Evolutionary conservation across 2,797 vertebrate species (phyloP).

Genomic region (Lagocephalus sceleratus): DNA sequence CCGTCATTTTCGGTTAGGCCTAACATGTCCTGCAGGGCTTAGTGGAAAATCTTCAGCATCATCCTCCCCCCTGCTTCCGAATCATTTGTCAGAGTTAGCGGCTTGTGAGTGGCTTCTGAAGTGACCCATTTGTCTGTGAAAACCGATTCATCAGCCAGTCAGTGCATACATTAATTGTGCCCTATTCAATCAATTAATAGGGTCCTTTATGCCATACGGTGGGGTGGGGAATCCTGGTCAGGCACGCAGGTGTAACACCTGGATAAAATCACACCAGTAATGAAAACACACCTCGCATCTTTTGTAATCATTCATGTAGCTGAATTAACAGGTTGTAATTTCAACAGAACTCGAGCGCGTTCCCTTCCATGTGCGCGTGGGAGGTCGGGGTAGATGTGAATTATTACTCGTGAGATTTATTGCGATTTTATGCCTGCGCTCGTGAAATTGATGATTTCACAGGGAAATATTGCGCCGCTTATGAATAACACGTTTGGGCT

Average conservation of each 20-base stretch:
- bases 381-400: slow-evolving; percentile 5
- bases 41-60: too few relatives aligned
- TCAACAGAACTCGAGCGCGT: slow-evolving; percentile 12
- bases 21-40: slow-evolving; percentile 66
- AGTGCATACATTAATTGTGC: slow-evolving; percentile 67
- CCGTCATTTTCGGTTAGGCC: slow-evolving; percentile 73
- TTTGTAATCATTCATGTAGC: neutral
- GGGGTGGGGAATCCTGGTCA: slow-evolving; percentile 50
- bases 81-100: slow-evolving; percentile 74
- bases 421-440: slow-evolving; percentile 35
- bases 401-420: slow-evolving; percentile 37
- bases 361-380: neutral
- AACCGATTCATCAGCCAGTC: slow-evolving; percentile 75
- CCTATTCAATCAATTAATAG: too few relatives aligned
- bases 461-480: slow-evolving; percentile 48
- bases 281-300: slow-evolving; percentile 1
- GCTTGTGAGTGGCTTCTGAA: slow-evolving; percentile 64
- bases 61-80: slow-evolving; percentile 13
- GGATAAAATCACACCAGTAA: slow-evolving; percentile 51
- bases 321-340: slow-evolving; percentile 26
- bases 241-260: slow-evolving; percentile 43
- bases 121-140: slow-evolving; percentile 75
- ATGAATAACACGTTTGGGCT: slow-evolving; percentile 59
- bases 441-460: slow-evolving; percentile 56
- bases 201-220: slow-evolving; percentile 37